Conservation (phyloP, 2,797 vertebrate species). For the Rhinichthys osculus region DNA sequence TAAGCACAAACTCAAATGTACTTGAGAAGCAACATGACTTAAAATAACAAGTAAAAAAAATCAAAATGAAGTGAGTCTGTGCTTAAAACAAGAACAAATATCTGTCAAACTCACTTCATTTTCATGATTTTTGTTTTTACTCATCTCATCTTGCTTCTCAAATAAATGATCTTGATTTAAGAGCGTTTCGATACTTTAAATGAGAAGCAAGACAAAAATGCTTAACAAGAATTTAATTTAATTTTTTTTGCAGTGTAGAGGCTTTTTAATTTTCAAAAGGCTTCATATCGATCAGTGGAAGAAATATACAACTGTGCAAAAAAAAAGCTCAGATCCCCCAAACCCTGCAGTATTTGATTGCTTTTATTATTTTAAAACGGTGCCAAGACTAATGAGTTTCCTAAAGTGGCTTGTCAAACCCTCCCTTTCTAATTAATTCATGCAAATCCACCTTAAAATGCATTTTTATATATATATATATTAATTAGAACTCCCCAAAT, state of each 20-base stretch:
- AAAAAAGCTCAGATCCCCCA: too few relatives aligned
- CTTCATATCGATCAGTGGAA: conserved; percentile 6
- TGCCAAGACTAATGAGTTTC: conserved; percentile 71
- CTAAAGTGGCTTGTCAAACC: conserved; percentile 69
- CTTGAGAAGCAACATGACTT: too few relatives aligned
- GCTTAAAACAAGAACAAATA: too few relatives aligned
- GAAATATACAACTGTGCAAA: too few relatives aligned
- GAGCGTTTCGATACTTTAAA: background rate
- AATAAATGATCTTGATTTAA: background rate
- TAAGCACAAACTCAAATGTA: background rate
- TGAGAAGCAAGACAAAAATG: background rate
- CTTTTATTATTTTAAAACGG: conserved; percentile 54
- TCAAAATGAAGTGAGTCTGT: too few relatives aligned
- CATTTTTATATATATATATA: too few relatives aligned
- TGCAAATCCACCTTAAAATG: conserved; percentile 36
- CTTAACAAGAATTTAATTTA: too few relatives aligned
- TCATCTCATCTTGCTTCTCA: background rate
- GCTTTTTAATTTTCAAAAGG: conserved; percentile 1
- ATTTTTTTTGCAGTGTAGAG: background rate
- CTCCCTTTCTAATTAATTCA: conserved; percentile 53
- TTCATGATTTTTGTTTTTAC: too few relatives aligned
- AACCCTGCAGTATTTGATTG: conserved; percentile 40
- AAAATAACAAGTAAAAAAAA: too few relatives aligned
- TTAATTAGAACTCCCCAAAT: conserved; percentile 32
- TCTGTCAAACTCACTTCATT: too few relatives aligned